phyloP scores from a whole-genome alignment of 2,113 vertebrate genomes.

The Genyomyrus donnyi region DNA sequence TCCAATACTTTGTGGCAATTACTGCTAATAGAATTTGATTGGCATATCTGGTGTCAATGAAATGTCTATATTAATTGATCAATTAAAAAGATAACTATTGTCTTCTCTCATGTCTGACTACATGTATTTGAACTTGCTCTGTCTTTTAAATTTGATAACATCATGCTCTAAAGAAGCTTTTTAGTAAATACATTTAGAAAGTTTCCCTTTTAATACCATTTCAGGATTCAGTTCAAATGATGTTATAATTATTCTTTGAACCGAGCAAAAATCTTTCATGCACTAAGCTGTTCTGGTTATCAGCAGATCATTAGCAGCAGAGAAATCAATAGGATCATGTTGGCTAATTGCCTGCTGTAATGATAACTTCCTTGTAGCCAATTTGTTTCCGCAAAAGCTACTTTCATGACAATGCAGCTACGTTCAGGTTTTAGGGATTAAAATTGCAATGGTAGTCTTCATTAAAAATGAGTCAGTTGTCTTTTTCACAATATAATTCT shows the following conservation, averaged over 20 bases:
- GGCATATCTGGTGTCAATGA: not conserved
- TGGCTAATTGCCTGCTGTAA: conserved; percentile 3
- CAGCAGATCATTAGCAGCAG: not conserved
- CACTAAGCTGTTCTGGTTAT: not conserved
- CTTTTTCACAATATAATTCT: not conserved
- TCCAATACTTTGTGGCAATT: not conserved
- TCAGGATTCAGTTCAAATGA: not conserved
- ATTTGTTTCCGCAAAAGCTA: not conserved
- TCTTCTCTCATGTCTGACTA: not conserved
- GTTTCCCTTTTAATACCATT: not conserved
- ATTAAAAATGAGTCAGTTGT: not conserved
- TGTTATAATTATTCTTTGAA: conserved; percentile 11
- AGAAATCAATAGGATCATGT: conserved; percentile 13
- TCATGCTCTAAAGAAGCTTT: not conserved
- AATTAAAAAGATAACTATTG: not conserved
- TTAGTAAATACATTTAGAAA: not conserved
- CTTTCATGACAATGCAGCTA: not conserved
- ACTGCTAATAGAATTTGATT: not conserved
- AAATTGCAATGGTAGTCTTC: conserved; percentile 7
- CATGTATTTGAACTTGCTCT: not conserved
- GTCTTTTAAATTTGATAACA: not conserved
- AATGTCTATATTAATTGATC: not conserved
- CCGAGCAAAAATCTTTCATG: not conserved
- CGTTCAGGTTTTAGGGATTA: not conserved
- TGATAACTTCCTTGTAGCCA: not conserved